Conservation (phyloP, 2,113 vertebrate genomes). For the Antennarius striatus region DNA sequence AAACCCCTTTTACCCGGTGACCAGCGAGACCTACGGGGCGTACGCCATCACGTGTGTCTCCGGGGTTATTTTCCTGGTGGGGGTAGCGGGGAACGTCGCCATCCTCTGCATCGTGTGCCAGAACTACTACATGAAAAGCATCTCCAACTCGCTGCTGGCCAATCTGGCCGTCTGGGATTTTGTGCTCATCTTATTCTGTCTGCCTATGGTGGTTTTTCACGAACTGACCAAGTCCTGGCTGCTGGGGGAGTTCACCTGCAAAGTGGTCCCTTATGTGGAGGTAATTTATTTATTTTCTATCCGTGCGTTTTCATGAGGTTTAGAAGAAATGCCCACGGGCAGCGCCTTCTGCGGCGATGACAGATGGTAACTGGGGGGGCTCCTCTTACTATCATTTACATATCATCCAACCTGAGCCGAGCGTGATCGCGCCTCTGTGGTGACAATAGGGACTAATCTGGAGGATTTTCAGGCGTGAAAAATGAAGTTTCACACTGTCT, state of each 20-base stretch:
- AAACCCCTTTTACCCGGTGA: conserved; percentile 96
- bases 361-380: conserved; percentile 1
- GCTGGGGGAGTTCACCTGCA: conserved; percentile 95
- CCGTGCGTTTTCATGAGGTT: not conserved
- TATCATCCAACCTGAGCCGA: conserved; percentile 2
- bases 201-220: conserved; percentile 95
- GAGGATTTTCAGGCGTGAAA: not conserved
- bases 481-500: not conserved
- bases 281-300: conserved; percentile 71
- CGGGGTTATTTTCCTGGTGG: conserved; percentile 90
- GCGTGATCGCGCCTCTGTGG: not conserved
- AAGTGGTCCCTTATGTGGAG: conserved; percentile 96
- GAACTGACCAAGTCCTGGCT: conserved; percentile 97
- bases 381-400: conserved; percentile 17
- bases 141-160: conserved; percentile 96
- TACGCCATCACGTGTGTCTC: conserved; percentile 93
- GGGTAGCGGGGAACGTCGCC: conserved; percentile 92
- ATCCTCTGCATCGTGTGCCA: conserved; percentile 98
- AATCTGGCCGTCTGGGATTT: conserved; percentile 98
- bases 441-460: conserved; percentile 8
- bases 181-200: conserved; percentile 92
- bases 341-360: not conserved
- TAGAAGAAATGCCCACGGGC: conserved; percentile 1
- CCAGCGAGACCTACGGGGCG: conserved; percentile 91
- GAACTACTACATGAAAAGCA: conserved; percentile 99